Percentiles rank a stretch among this genome's conserved stretches.
Conservation (phyloP, 2,797 vertebrate genomes). For the Periophthalmus magnuspinnatus region DNA sequence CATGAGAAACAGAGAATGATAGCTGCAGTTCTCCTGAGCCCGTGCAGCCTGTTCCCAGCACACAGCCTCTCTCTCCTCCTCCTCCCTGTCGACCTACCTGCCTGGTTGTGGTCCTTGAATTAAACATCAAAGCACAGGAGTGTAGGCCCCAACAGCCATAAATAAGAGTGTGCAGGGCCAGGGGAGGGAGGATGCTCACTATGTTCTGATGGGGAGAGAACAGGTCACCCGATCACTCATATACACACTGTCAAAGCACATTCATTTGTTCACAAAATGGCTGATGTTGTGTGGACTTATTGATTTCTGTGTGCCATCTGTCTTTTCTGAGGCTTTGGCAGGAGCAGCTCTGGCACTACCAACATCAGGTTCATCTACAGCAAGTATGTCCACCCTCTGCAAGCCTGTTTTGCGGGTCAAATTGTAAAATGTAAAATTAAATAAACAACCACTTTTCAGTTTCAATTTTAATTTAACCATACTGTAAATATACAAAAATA, state of each 20-base stretch:
- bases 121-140: slow-evolving; percentile 81
- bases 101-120: slow-evolving; percentile 77
- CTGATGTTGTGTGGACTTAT: slow-evolving; percentile 74
- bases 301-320: slow-evolving; percentile 77
- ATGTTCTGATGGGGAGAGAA: slow-evolving; percentile 77
- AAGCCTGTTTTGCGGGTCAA: background rate
- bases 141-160: slow-evolving; percentile 71
- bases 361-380: slow-evolving; percentile 50
- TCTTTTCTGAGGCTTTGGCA: slow-evolving; percentile 68
- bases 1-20: slow-evolving; percentile 54
- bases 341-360: slow-evolving; percentile 65
- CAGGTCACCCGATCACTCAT: slow-evolving; percentile 75
- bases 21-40: slow-evolving; percentile 67
- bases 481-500: too few relatives aligned
- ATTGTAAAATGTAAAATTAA: background rate
- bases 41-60: slow-evolving; percentile 66
- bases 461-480: background rate
- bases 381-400: slow-evolving; percentile 37
- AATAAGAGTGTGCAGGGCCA: slow-evolving; percentile 70
- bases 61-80: slow-evolving; percentile 75
- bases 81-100: slow-evolving; percentile 18
- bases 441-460: background rate
- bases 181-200: slow-evolving; percentile 73
- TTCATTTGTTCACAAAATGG: slow-evolving; percentile 80
- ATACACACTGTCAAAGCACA: slow-evolving; percentile 76